A percentile compares a stretch with the other conserved stretches of the same genome.
Evolutionary conservation across 2,888 invertebrate genomes (phyloP).

Genomic region (Stictocephala bisonia): DNA sequence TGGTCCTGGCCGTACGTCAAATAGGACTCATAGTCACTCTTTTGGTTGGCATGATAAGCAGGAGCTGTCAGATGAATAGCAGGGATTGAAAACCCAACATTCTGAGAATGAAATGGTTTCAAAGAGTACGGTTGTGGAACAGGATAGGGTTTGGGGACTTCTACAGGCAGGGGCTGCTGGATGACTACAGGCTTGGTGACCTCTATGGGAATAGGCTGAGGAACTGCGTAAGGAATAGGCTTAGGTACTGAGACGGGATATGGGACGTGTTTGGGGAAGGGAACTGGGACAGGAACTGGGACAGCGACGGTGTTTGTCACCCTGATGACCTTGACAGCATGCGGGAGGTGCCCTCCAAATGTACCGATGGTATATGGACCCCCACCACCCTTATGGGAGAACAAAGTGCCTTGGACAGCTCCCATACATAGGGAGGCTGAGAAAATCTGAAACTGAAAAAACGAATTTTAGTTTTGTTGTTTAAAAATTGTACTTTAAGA

Average conservation of each 20-base stretch:
- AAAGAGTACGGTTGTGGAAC: slow-evolving; percentile 33
- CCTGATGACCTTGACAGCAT: slow-evolving; percentile 43
- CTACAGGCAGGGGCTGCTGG: slow-evolving; percentile 30
- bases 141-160: slow-evolving; percentile 38
- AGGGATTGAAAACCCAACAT: background rate
- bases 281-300: slow-evolving; percentile 44
- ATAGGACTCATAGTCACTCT: background rate
- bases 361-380: slow-evolving; percentile 34
- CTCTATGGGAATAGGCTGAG: slow-evolving; percentile 44
- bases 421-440: background rate
- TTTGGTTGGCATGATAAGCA: background rate
- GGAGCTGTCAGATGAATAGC: background rate
- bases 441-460: background rate
- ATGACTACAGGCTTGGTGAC: slow-evolving; percentile 45
- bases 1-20: background rate
- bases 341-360: slow-evolving; percentile 4
- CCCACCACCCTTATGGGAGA: no score
- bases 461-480: no score
- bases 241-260: slow-evolving; percentile 43
- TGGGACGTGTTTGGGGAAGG: slow-evolving; percentile 36
- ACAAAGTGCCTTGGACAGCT: background rate
- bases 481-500: no score
- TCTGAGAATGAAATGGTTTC: background rate
- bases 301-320: slow-evolving; percentile 48
- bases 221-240: slow-evolving; percentile 43